A percentile compares a stretch with the other conserved stretches of the same genome.
Evolutionary conservation across 2,888 invertebrate species (phyloP).

Genomic region (Mactromeris polynyma): DNA sequence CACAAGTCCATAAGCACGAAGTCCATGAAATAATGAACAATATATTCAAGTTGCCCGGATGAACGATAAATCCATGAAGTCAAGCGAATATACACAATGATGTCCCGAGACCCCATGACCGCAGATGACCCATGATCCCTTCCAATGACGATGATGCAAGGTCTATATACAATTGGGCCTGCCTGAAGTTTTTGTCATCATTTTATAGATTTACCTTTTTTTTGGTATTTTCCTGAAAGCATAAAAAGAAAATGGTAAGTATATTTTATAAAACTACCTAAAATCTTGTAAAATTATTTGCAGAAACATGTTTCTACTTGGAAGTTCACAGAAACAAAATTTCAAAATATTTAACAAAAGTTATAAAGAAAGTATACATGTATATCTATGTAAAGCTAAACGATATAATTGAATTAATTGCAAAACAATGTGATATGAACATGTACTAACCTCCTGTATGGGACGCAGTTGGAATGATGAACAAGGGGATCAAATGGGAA

Average conservation of each 20-base stretch:
- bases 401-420: too few species aligned
- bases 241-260: neutral
- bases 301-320: neutral
- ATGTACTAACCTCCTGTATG: conserved; percentile 27
- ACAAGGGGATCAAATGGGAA: conserved; percentile 51
- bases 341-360: neutral
- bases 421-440: too few species aligned
- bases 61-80: neutral
- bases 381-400: too few species aligned
- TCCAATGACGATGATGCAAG: conserved; percentile 14
- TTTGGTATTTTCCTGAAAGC: conserved; percentile 66
- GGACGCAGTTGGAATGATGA: conserved; percentile 25
- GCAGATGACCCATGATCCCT: neutral
- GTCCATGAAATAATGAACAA: neutral
- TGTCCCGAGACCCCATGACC: neutral
- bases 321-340: neutral
- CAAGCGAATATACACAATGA: conserved; percentile 2
- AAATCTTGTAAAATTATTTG: neutral
- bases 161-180: conserved; percentile 43
- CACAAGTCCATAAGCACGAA: neutral
- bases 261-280: neutral
- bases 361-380: too few species aligned
- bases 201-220: conserved; percentile 55
- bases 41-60: conserved; percentile 13
- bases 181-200: conserved; percentile 35